Evolutionary conservation across 2,113 vertebrate genomes (phyloP).

Genomic region (Talpa occidentalis): DNA sequence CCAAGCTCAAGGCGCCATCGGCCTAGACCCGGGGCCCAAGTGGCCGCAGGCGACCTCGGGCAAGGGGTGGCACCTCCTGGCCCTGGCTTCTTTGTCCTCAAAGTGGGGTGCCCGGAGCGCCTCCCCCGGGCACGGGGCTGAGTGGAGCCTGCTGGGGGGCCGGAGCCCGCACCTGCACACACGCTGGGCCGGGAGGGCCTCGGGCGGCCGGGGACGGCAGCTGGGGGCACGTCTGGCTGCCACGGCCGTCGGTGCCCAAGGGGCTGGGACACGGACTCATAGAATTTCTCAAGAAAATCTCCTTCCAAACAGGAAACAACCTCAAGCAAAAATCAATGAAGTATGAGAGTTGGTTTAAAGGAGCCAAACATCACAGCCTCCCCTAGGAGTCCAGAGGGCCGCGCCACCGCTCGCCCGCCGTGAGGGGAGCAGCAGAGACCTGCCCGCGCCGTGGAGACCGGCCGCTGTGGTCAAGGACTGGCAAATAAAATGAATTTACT

Average conservation of each 20-base stretch:
- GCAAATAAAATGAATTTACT: slow-evolving; percentile 50
- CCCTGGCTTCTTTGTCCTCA: neutral
- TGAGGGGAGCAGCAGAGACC: neutral
- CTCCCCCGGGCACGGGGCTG: neutral
- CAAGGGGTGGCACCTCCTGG: neutral
- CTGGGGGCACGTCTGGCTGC: neutral
- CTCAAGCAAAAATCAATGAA: neutral
- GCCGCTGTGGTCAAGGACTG: neutral
- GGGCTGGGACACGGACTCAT: neutral
- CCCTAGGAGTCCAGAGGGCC: neutral
- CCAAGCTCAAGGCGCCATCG: no score
- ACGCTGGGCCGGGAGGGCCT: no score
- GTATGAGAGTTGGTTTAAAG: neutral
- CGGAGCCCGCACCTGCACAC: neutral
- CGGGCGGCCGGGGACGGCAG: no score
- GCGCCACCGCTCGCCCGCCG: neutral
- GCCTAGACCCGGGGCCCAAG: neutral
- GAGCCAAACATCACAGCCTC: neutral
- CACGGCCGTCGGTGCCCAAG: fast-evolving
- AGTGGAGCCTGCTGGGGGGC: neutral
- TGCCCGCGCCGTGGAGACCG: no score
- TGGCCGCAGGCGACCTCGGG: neutral
- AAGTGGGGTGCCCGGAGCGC: neutral
- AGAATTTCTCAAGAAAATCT: neutral
- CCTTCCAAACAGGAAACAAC: neutral